Evolutionary conservation across 92 coral and sea anemone species (phyloP), one percentile per base, ranked within the genome.

Genomic region (Heliopora coerulea): DNA sequence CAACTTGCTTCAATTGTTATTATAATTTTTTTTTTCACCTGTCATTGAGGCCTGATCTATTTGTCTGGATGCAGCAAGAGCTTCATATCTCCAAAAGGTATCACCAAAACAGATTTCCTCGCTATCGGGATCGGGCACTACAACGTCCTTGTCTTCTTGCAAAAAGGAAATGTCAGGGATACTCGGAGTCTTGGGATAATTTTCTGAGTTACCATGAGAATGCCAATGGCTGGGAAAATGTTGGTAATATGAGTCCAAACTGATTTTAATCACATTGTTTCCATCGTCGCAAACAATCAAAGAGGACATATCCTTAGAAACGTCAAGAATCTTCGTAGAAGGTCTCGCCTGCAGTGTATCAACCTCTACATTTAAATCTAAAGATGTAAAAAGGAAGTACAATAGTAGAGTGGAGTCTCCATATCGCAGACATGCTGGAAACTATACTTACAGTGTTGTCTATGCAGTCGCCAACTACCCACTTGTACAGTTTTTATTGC

Each of bases 171-270:
- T 33, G 42, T 34, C 56, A 7, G 18, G 0, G 0, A 19, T 24
- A 39, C 30, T 17, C 33, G 8, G 17, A 42, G 2, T 58, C 3
- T 15, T 19, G 10, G 74, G 15, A 31, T 34, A 19, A 25, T 18
- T 37, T 37, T n/a, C n/a, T n/a, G n/a, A n/a, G n/a, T 37, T 25
- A 23, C 41, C 75, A 32, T 81, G 62, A 42, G 31, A 49, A 50
- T 60, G 18, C 42, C 78, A 76, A 50, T 90, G 87, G 1, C 79
- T 49, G 8, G 96, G 93, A 39, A 75, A 83, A 28, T 79, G 82
- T 49, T 74, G 42, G 56, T 86, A 93, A 67, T 90, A 87, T 15
- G 82, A 85, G 62, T 83, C 93, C 15, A 93, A 84, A 68, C 83
- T 79, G 25, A 93, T 49, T 44, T 80, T 42, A 66, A 83, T 87